A percentile compares a stretch with the other conserved stretches of the same genome.
Conservation (phyloP, 2,113 vertebrate genomes). For the Zosterops lateralis region DNA sequence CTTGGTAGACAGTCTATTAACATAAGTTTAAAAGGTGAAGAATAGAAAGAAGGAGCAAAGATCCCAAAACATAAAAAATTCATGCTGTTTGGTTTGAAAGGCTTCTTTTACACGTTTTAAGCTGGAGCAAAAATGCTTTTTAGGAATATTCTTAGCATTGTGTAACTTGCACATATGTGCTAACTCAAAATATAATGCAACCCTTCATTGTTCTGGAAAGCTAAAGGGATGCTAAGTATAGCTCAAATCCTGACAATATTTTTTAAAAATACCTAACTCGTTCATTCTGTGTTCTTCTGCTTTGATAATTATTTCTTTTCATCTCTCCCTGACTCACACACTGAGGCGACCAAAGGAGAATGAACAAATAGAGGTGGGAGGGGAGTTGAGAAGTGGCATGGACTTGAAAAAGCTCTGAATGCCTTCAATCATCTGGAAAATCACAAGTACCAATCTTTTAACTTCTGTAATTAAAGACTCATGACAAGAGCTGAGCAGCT, state of each 20-base stretch:
- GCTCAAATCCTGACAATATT: slow-evolving; percentile 17
- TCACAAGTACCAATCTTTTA: slow-evolving; percentile 47
- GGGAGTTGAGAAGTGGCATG: slow-evolving; percentile 8
- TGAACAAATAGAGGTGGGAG: slow-evolving; percentile 56
- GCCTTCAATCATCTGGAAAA: slow-evolving; percentile 63
- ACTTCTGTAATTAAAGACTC: slow-evolving; percentile 41
- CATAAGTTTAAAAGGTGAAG: neutral
- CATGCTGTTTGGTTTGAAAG: slow-evolving; percentile 5
- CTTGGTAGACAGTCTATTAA: neutral
- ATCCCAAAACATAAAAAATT: slow-evolving; percentile 1
- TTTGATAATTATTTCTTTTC: slow-evolving; percentile 65
- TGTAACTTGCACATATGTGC: neutral
- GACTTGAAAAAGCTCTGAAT: slow-evolving; percentile 59
- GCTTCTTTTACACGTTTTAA: neutral
- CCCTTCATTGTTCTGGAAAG: neutral
- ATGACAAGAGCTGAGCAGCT: neutral
- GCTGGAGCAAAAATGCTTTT: slow-evolving; percentile 12
- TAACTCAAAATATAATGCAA: neutral
- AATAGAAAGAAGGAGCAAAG: neutral
- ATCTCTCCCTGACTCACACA: slow-evolving; percentile 58
- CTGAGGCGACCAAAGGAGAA: slow-evolving; percentile 45
- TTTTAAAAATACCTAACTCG: slow-evolving; percentile 8
- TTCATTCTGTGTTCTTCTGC: slow-evolving; percentile 40
- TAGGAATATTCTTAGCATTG: slow-evolving; percentile 21
- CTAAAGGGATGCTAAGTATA: slow-evolving; percentile 30